Base-by-base conservation (phyloP, 2,113 vertebrate genomes). In the Greenwoodochromis staneri region DNA sequence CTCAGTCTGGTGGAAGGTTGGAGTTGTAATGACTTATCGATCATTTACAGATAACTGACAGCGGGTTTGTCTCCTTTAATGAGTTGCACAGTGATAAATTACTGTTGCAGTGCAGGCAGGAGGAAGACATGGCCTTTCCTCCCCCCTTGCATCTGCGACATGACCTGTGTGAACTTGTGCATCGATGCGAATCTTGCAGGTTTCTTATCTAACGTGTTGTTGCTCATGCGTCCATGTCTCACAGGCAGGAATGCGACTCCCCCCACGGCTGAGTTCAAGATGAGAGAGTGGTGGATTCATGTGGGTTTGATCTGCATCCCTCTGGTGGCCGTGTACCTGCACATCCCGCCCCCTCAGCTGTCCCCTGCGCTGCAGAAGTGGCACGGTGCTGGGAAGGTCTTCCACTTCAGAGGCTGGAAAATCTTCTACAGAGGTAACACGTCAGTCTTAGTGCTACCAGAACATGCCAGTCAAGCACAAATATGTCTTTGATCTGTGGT, bases 241-340 rank as follows among this genome's bases (percentile, higher is more conserved):
- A 93, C 90, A 55, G 85, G 45, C 82, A 87, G 88, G 86, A 76
- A 88, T 95, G 94, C 83, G 90, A 90, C 87, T 24, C 84, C 81
- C 84, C 87, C n/a, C 36, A 42, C 84, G 47, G 85, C 83, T 63
- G 85, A 92, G 81, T 42, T 87, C 69, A 97, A 96, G 88, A 98
- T 98, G 98, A 97, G 94, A 95, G 98, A 99, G 95, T 98, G 98
- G 98, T 99, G 98, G 98, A 89, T 98, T 13, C 98, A 98, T 66
- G 96, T 98, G 88, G 96, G 96, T 51, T 90, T 99, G 13, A 88
- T 99, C 92, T 97, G 92, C 0, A 89, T 98, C 49, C 98, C 98
- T 17, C 97, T 99, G 85, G 90, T 98, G 1, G 98, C 98, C 0
- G 97, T 98, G 2, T 99, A 99, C 94, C 96, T 98, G 82, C 97